Conservation (phyloP, 2,113 vertebrate species). For the human (Homo sapiens) region GRCh38 chr2:29133501-29134000, state of each 20-base stretch:
- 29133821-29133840: background rate
- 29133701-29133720: conserved; percentile 92
- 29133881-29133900: background rate
- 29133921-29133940: background rate
- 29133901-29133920: background rate
- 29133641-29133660: conserved; percentile 88
- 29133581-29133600: background rate
- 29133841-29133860: background rate
- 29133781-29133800: conserved; percentile 93
- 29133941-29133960: background rate
- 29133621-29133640: conserved; percentile 43
- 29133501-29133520: conserved; percentile 16
- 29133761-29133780: conserved; percentile 97
- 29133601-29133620: background rate
- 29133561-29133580: conserved; percentile 27
- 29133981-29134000: background rate
- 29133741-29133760: conserved; percentile 98
- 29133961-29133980: conserved; percentile 18
- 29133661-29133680: conserved; percentile 92
- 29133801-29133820: conserved; percentile 93
- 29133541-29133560: background rate
- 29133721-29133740: conserved; percentile 99
- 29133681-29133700: conserved; percentile 91
- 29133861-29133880: background rate
- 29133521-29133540: background rate